Conservation (phyloP, 2,797 vertebrate genomes). For the Sebastolobus alascanus region DNA sequence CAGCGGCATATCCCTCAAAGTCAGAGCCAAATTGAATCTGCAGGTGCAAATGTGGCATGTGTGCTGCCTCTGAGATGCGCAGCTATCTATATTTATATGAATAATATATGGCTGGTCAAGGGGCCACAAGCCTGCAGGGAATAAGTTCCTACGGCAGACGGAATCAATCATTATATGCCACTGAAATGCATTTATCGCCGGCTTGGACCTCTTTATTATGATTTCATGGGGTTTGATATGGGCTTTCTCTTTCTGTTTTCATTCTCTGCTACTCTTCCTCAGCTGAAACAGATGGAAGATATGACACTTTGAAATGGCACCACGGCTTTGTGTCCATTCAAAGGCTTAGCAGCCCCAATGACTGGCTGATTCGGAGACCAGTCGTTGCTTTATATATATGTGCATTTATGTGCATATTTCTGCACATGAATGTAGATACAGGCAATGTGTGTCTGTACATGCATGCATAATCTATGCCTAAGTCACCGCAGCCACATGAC, state of each 20-base stretch:
- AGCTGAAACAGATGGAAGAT: slow-evolving; percentile 50
- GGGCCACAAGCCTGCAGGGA: slow-evolving; percentile 77
- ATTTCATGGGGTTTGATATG: slow-evolving; percentile 77
- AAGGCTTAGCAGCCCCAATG: not conserved
- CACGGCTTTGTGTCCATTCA: slow-evolving; percentile 18
- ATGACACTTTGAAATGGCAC: slow-evolving; percentile 11
- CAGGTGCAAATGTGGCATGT: slow-evolving; percentile 82
- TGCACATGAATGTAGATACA: not conserved
- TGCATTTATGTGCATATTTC: slow-evolving; percentile 1
- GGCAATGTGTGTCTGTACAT: not conserved
- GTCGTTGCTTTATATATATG: not conserved
- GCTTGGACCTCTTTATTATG: slow-evolving; percentile 76
- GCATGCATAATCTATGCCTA: not conserved
- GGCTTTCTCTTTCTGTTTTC: slow-evolving; percentile 64
- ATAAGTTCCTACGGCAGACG: slow-evolving; percentile 71
- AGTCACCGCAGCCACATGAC: slow-evolving; percentile 9
- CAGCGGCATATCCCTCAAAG: slow-evolving; percentile 80
- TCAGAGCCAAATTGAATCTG: slow-evolving; percentile 82
- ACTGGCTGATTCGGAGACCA: slow-evolving; percentile 13
- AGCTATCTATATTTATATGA: slow-evolving; percentile 83
- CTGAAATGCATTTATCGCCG: slow-evolving; percentile 79
- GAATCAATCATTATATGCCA: slow-evolving; percentile 84
- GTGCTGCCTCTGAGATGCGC: slow-evolving; percentile 72
- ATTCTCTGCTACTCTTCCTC: slow-evolving; percentile 40
- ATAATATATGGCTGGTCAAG: slow-evolving; percentile 85